Conservation (phyloP, 2,113 vertebrate genomes). For the Ascaphus truei region DNA sequence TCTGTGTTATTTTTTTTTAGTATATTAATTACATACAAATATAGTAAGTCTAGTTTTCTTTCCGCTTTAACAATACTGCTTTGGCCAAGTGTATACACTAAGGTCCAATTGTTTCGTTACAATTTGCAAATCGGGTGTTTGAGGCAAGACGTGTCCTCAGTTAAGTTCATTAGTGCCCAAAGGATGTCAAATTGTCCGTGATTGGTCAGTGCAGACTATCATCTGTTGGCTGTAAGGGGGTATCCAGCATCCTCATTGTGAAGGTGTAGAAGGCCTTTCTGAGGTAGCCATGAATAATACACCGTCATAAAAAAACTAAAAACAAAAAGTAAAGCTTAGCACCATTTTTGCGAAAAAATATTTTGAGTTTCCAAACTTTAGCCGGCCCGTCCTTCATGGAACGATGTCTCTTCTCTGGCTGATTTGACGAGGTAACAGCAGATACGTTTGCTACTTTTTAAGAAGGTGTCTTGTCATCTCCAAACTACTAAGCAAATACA, state of each 20-base stretch:
- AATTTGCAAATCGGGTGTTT: background rate
- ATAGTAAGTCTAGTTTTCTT: no score
- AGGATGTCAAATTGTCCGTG: no score
- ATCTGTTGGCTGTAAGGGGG: background rate
- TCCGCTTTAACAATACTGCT: no score
- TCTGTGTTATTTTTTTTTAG: background rate
- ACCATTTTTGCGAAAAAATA: constrained; percentile 55
- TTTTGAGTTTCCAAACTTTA: constrained; percentile 21
- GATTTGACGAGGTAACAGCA: background rate
- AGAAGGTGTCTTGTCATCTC: constrained; percentile 1
- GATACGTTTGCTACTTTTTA: background rate
- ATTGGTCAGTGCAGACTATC: background rate
- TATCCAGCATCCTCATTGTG: constrained; percentile 1
- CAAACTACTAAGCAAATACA: background rate
- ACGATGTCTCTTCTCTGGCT: background rate
- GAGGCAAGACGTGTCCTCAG: background rate
- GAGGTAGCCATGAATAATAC: constrained; percentile 73
- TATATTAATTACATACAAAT: background rate
- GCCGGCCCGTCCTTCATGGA: constrained; percentile 4
- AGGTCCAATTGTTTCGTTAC: no score
- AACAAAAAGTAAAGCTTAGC: constrained; percentile 60
- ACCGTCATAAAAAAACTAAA: constrained; percentile 35
- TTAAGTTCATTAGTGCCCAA: no score
- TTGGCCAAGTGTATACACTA: no score
- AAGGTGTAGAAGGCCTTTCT: constrained; percentile 46